Base-by-base conservation (phyloP, 2,113 vertebrate genomes). In the Python bivittatus region DNA sequence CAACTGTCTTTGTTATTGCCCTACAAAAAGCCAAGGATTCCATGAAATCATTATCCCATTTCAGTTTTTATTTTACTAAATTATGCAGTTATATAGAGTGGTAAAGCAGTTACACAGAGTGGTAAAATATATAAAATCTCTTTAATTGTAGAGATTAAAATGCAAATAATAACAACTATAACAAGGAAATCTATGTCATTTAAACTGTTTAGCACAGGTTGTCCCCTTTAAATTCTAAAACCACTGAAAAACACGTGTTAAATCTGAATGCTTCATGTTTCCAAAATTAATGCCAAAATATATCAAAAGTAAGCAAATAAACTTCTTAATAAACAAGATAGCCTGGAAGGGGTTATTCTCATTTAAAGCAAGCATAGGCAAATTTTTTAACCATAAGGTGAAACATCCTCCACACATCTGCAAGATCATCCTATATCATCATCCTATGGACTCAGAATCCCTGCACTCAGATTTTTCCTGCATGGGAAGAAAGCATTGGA, bases 1-100 rank as follows among this genome's bases (percentile, higher is more conserved):
- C 99, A 94, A 98, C 98, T 4, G 99, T 99, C 97, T 98, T 99
- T 6, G 99, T 99, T 97, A 99, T 98, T 94, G 98, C 99, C 96
- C 99, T 99, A 94, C 64, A 64, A 89, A 94, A 91, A 92, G 17
- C 25, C 96, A 96, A 96, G 84, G 85, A 10, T 15, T 44, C 52
- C 20, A 54, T 64, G 42, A n/a, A 38, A 91, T 64, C 25, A 29
- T 56, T 0, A 17, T 53, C 25, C 38, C 89, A 84, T 38, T 90
- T 53, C 27, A 79, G 15, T 79, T 42, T 79, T 79, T 79, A 13
- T 79, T 79, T 79, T 79, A 79, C 33, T 79, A 42, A 79, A 79
- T 42, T 79, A 79, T 48, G 48, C 48, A 48, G 48, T 48, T 48
- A 48, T 6, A 48, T 6, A 48, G 48, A 48, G 48, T 48, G 48